Conservation (phyloP, 1,140 invertebrate genomes). For the Eumeta japonica region DNA sequence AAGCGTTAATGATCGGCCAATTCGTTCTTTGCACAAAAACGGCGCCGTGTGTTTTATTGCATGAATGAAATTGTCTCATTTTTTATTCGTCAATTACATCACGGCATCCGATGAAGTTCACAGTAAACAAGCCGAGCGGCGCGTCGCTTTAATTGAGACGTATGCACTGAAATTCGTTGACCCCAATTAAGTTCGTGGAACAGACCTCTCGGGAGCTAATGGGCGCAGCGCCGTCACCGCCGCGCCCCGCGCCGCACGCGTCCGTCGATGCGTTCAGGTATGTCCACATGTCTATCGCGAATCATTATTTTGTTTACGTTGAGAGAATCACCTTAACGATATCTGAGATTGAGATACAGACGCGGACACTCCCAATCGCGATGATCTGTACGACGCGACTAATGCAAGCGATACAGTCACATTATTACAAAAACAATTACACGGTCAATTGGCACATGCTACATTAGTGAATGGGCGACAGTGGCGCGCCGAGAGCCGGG, state of each 20-base stretch:
- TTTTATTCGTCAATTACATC: not conserved
- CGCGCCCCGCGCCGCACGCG: too few species aligned
- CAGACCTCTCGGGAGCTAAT: conserved; percentile 37
- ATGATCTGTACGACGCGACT: not conserved
- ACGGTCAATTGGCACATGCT: not conserved
- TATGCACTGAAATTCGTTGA: conserved; percentile 50
- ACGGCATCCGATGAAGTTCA: too few species aligned
- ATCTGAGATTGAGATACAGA: too few species aligned
- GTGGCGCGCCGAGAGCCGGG: conserved; percentile 21
- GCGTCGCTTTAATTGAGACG: conserved; percentile 38
- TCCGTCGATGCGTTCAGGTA: too few species aligned
- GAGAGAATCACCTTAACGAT: too few species aligned
- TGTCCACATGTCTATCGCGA: too few species aligned
- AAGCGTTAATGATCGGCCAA: not conserved
- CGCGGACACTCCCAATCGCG: too few species aligned
- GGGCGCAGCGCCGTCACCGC: too few species aligned
- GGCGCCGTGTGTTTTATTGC: not conserved
- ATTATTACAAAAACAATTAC: not conserved
- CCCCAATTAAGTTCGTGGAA: conserved; percentile 52
- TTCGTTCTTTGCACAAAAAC: not conserved
- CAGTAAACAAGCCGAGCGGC: conserved; percentile 7
- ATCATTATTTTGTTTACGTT: too few species aligned
- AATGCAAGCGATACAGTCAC: not conserved
- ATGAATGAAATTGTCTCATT: not conserved
- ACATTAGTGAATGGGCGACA: not conserved